Evolutionary conservation across 1,140 invertebrate species (phyloP).

Genomic region (Muscidifurax raptorellus): DNA sequence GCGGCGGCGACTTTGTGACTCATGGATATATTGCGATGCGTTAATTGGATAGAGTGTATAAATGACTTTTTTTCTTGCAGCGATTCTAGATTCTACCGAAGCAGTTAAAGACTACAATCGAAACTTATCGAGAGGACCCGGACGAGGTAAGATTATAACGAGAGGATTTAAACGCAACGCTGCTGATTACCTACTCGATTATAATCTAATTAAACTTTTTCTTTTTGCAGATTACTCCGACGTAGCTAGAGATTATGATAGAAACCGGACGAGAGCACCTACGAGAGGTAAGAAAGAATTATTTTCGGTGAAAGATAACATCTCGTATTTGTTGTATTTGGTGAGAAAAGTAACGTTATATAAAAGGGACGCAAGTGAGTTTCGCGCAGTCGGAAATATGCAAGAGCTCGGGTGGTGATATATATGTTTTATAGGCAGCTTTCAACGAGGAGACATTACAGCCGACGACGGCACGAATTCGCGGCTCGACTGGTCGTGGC

Average conservation of each 20-base stretch:
- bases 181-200: not conserved
- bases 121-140: slow-evolving; percentile 26
- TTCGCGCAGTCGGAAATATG: not conserved
- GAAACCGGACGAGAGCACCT: slow-evolving; percentile 20
- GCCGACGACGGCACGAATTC: slow-evolving; percentile 55
- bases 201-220: not conserved
- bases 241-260: slow-evolving; percentile 30
- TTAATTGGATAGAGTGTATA: not conserved
- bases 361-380: not conserved
- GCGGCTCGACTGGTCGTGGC: slow-evolving; percentile 58
- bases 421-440: slow-evolving; percentile 57
- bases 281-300: slow-evolving; percentile 33
- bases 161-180: too few relatives aligned
- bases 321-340: not conserved
- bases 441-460: slow-evolving; percentile 64
- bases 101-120: slow-evolving; percentile 34
- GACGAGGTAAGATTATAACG: slow-evolving; percentile 32
- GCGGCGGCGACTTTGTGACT: not conserved
- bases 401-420: not conserved
- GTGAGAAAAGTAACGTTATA: not conserved
- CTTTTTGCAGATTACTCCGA: not conserved
- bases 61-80: slow-evolving; percentile 8
- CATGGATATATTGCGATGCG: not conserved
- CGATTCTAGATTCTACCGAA: not conserved
- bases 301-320: not conserved